Percentiles rank a stretch among this genome's conserved stretches.
These are phyloP conservation scores for Oasisia sp. DNA, from an alignment of 2,888 invertebrate genomes.

Conservation along the genomic window DNA sequence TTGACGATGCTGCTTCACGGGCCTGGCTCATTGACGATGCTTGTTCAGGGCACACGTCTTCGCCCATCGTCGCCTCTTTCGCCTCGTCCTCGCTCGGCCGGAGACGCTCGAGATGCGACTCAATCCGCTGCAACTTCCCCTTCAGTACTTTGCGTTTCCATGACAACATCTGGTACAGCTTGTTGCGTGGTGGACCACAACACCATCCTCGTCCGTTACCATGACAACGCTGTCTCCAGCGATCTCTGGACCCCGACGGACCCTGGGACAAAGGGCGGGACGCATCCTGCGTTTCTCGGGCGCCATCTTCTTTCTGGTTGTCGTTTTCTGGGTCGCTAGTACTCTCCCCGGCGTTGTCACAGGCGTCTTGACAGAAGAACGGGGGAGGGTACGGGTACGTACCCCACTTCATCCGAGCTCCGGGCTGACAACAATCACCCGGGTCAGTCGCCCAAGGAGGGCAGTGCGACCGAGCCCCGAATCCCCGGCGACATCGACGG, in stretches of 20 bases:
- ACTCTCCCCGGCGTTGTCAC: background rate
- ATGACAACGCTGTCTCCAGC: background rate
- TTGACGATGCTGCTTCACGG: background rate
- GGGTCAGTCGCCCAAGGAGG: background rate
- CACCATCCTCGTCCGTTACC: background rate
- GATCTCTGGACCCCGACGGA: background rate
- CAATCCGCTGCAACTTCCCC: background rate
- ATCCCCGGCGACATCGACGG: background rate
- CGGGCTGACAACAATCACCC: slow-evolving; percentile 17
- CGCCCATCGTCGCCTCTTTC: background rate
- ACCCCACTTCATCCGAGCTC: background rate
- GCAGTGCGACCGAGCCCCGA: background rate
- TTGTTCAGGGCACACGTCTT: background rate
- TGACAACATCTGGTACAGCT: background rate
- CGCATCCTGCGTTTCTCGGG: too few species aligned
- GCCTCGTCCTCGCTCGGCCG: background rate
- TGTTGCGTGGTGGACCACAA: background rate
- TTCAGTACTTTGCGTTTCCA: background rate
- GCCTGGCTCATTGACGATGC: background rate
- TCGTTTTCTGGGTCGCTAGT: background rate
- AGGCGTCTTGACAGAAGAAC: background rate
- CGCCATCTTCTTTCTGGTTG: background rate
- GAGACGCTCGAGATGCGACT: slow-evolving; percentile 1
- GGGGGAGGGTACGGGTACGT: background rate
- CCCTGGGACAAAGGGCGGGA: background rate